These are phyloP conservation scores for Timema podura DNA, from an alignment of 2,888 invertebrate genomes.

Conservation along the genomic window DNA sequence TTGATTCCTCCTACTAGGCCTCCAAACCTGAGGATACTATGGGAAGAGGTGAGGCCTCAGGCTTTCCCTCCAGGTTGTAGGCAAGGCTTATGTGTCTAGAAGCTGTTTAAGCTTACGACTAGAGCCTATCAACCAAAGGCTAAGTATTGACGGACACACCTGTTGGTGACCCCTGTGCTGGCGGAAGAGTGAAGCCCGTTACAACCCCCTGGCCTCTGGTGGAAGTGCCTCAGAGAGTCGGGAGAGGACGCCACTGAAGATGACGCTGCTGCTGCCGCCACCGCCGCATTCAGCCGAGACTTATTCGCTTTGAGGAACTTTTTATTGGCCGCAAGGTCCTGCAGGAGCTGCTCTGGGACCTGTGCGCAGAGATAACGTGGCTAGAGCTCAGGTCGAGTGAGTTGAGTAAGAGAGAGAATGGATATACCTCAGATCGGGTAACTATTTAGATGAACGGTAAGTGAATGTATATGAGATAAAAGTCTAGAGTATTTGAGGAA, in stretches of 20 bases:
- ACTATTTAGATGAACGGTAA: no score
- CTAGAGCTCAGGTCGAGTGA: no score
- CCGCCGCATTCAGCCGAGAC: conserved; percentile 44
- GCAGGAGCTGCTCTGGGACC: conserved; percentile 79
- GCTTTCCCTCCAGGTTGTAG: background rate
- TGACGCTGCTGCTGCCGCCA: conserved; percentile 62
- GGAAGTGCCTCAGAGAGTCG: conserved; percentile 63
- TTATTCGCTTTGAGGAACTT: conserved; percentile 41
- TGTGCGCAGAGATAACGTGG: background rate
- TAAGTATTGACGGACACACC: conserved; percentile 21
- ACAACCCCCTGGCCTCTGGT: conserved; percentile 64
- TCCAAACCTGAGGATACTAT: conserved; percentile 11
- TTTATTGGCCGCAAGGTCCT: conserved; percentile 77
- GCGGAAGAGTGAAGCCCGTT: conserved; percentile 77
- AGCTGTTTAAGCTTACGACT: no score
- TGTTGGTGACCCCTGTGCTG: conserved; percentile 47
- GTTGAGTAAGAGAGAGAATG: no score
- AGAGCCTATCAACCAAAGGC: no score
- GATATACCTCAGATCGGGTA: no score
- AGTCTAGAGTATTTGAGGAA: no score
- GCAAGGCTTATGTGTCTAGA: background rate
- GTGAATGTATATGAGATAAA: no score
- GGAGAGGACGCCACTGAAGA: conserved; percentile 73
- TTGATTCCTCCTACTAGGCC: conserved; percentile 66
- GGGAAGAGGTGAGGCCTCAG: no score